Evolutionary conservation across 2,888 invertebrate species (phyloP).

Genomic region (Globia sparganii): DNA sequence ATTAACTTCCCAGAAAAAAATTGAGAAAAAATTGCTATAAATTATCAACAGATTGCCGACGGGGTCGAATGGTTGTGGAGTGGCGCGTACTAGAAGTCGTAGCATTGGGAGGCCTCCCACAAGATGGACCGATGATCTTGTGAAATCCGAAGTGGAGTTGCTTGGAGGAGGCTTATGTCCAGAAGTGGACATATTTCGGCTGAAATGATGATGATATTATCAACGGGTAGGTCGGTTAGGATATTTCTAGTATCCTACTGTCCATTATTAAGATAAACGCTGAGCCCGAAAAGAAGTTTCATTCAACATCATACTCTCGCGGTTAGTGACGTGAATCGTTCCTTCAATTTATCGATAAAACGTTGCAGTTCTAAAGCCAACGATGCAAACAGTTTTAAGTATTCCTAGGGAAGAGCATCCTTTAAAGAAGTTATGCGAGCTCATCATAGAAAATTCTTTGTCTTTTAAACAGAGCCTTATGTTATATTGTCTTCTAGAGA

Average conservation of each 20-base stretch:
- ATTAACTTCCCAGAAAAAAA: not conserved
- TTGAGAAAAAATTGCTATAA: not conserved
- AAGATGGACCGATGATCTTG: not conserved
- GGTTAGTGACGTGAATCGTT: not conserved
- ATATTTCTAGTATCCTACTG: not conserved
- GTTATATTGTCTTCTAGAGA: slow-evolving; percentile 14
- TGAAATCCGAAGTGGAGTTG: not conserved
- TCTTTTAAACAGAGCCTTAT: slow-evolving; percentile 23
- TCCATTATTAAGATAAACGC: not conserved
- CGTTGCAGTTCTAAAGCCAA: slow-evolving; percentile 1
- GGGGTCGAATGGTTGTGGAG: not conserved
- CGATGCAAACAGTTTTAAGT: slow-evolving; percentile 47
- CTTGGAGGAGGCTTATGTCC: not conserved
- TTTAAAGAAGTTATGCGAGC: slow-evolving; percentile 14
- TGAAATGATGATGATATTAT: not conserved
- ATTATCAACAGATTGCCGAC: not conserved
- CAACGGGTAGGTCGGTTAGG: not conserved
- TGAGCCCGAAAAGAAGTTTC: too few relatives aligned
- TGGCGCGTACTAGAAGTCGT: not conserved
- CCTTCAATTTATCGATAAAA: slow-evolving; percentile 16
- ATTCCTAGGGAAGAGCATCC: slow-evolving; percentile 21
- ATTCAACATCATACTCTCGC: too few relatives aligned
- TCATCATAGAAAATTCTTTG: slow-evolving; percentile 28
- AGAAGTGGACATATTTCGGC: not conserved
- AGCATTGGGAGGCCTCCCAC: not conserved